These are phyloP conservation scores for Aleiodes sp. DNA, from an alignment of 1,140 invertebrate genomes.

Conservation along the genomic window DNA sequence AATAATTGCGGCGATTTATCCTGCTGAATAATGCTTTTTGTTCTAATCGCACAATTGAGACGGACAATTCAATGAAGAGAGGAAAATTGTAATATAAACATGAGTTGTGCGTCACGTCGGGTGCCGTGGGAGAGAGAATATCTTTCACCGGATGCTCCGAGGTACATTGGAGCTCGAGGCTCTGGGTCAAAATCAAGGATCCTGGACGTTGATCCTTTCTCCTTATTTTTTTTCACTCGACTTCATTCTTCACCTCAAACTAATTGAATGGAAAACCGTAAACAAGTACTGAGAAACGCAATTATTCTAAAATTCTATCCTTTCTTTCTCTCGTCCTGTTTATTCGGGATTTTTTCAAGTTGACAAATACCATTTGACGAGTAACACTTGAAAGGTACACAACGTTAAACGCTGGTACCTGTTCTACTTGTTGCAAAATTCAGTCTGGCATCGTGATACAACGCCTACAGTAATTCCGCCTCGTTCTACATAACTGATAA, in stretches of 20 bases:
- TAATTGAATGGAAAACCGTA: too few relatives aligned
- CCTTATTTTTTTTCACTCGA: not conserved
- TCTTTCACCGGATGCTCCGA: slow-evolving; percentile 45
- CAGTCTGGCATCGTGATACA: not conserved
- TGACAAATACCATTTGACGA: too few relatives aligned
- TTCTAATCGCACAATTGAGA: too few relatives aligned
- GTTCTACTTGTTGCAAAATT: slow-evolving; percentile 1
- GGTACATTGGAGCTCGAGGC: slow-evolving; percentile 35
- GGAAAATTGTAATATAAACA: slow-evolving; percentile 32
- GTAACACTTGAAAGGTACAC: not conserved
- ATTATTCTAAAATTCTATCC: too few relatives aligned
- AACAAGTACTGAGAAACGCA: too few relatives aligned
- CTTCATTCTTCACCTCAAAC: not conserved
- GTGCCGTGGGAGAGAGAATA: slow-evolving; percentile 41
- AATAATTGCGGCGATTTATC: too few relatives aligned
- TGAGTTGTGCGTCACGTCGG: slow-evolving; percentile 40
- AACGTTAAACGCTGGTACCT: not conserved
- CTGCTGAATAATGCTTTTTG: too few relatives aligned
- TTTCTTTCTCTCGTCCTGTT: too few relatives aligned
- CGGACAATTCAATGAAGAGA: too few relatives aligned
- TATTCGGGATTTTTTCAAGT: too few relatives aligned
- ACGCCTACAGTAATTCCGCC: not conserved
- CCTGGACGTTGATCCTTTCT: slow-evolving; percentile 35
- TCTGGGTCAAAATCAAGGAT: slow-evolving; percentile 50
- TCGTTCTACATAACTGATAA: too few relatives aligned